Base-by-base conservation (phyloP, 1,140 invertebrate genomes). In the Drosophila kikkawai region DNA sequence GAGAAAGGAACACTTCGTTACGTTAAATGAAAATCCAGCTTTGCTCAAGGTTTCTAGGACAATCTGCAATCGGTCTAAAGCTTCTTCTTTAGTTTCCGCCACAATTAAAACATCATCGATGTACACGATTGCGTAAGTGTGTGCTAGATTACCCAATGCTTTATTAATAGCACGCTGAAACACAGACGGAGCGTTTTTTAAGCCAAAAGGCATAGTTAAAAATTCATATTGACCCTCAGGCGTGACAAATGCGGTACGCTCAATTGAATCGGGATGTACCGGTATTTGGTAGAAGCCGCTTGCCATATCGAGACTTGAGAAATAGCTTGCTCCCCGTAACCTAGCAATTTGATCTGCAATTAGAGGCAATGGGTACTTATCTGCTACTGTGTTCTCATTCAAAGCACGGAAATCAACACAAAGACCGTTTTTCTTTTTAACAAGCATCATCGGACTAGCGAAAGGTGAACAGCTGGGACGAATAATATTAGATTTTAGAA, bases 371-470 rank as follows among this genome's bases (percentile, higher is more conserved):
- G 63, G 51, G 32, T 26, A 37, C 15, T 36, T 55, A 8, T 65
- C 50, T 19, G 51, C 32, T n/a, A 56, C 37, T 26, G 45, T 50
- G 13, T 50, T 61, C 13, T 47, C 45, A 36, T 61, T 39, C 13
- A 50, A 13, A 12, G 19, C 17, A 22, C 59, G 44, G 22, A 48
- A 61, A 19, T 50, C 34, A 13, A 47, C 47, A 29, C 47, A 63
- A 19, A 51, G 26, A 29, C 47, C 36, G 37, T 50, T 61, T 39
- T 50, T 61, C 12, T 61, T 63, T 13, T 55, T 56, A 34, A 65
- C 34, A 1, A 56, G 19, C 39, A 56, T 55, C 17, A 29, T 50
- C 6, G 47, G 60, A 32, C 47, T 45, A 22, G 41, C 50, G 19
- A 55, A 66, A 19, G 42, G 64, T 29, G 53, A 66, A 11, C 42